A percentile compares a stretch with the other conserved stretches of the same genome.
phyloP scores from a whole-genome alignment of 2,797 vertebrate species.

The Syndactyla subalaris region DNA sequence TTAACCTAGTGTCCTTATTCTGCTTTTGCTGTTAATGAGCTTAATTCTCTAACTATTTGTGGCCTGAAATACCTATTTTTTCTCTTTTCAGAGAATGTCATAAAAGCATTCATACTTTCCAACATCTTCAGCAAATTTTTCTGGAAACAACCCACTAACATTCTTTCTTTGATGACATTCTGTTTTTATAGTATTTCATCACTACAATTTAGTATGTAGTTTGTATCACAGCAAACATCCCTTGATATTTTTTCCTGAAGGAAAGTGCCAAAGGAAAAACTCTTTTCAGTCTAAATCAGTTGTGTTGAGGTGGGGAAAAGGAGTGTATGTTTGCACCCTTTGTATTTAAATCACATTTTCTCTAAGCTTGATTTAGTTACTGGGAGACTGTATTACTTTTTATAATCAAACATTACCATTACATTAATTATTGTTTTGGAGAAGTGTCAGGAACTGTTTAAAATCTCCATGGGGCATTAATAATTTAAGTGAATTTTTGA shows the following conservation, averaged over 20 bases:
- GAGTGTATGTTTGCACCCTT: neutral
- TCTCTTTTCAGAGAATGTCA: neutral
- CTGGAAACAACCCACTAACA: neutral
- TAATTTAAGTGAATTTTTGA: conserved; percentile 1
- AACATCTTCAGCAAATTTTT: neutral
- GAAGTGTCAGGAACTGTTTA: neutral
- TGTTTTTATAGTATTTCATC: neutral
- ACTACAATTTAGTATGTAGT: neutral
- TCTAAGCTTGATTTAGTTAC: neutral
- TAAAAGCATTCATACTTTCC: neutral
- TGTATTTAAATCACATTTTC: conserved; percentile 1
- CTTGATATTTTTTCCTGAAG: neutral
- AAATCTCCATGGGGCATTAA: neutral
- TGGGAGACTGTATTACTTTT: neutral
- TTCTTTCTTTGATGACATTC: neutral
- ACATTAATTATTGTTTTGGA: neutral
- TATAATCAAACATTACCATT: neutral
- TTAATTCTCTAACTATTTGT: neutral
- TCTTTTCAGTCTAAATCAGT: neutral
- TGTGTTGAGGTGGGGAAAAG: neutral
- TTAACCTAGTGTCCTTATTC: neutral
- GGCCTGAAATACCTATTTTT: neutral
- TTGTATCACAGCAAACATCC: neutral
- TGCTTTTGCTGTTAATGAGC: neutral
- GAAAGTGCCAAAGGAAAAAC: neutral